A percentile compares a stretch with the other conserved stretches of the same genome.
These are phyloP conservation scores for Melanocharis versteri DNA, from an alignment of 2,113 vertebrate genomes.

Conservation along the genomic window DNA sequence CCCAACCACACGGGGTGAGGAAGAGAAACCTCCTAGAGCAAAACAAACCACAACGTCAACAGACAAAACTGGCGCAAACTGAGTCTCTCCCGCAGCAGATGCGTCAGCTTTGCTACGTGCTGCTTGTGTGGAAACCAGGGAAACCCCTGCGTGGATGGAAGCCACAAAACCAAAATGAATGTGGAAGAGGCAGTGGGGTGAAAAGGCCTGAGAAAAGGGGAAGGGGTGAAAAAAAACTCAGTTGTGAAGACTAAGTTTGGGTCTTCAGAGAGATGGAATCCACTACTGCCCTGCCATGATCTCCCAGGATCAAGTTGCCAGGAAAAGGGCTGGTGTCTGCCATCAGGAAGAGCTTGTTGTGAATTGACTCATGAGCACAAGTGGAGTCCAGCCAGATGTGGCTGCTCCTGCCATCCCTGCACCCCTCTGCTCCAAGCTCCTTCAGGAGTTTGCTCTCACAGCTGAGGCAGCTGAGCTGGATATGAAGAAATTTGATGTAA, in stretches of 20 bases:
- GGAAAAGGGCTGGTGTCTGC: not conserved
- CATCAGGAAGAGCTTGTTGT: not conserved
- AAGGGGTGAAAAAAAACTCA: not conserved
- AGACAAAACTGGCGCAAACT: constrained; percentile 23
- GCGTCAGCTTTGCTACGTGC: not conserved
- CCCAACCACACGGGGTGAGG: not conserved
- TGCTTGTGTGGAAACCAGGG: not conserved
- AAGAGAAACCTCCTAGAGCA: not conserved
- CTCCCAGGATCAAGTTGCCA: not conserved
- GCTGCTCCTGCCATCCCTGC: not conserved
- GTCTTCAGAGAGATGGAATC: not conserved
- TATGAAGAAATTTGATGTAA: not conserved
- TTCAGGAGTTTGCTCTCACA: not conserved
- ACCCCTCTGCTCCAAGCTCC: not conserved
- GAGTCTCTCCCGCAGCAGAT: not conserved
- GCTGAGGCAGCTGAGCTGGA: not conserved
- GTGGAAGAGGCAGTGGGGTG: not conserved
- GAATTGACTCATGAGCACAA: not conserved
- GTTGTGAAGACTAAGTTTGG: not conserved
- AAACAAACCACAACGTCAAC: constrained; percentile 26
- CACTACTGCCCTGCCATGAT: not conserved
- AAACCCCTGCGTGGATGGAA: not conserved
- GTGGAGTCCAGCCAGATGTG: not conserved
- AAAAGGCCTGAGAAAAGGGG: not conserved
- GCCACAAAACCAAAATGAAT: not conserved